Evolutionary conservation across 53 echinoderm and acorn worm genomes (phyloP).

Genomic region (Arbacia lixula): DNA sequence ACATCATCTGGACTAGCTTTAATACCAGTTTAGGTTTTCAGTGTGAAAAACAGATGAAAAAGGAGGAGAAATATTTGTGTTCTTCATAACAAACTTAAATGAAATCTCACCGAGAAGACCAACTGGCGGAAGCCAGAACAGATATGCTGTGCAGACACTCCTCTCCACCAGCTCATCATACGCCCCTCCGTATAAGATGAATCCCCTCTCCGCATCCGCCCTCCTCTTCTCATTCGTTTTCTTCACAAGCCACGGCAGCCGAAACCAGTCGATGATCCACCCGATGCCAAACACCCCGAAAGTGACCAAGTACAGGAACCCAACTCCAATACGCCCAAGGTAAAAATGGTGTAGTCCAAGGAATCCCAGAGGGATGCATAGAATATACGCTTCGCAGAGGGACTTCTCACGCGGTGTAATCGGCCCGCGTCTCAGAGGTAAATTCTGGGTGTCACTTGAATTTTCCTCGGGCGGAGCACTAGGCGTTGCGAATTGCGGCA

Average conservation of each 20-base stretch:
- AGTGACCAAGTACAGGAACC: constrained; percentile 36
- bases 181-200: background rate
- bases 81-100: too few relatives aligned
- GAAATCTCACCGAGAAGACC: background rate
- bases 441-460: too few relatives aligned
- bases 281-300: constrained; percentile 53
- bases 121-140: constrained; percentile 1
- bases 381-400: constrained; percentile 45
- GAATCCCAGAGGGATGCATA: constrained; percentile 36
- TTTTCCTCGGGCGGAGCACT: too few relatives aligned
- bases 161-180: background rate
- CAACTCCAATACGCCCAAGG: constrained; percentile 21
- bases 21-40: too few relatives aligned
- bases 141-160: background rate
- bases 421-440: background rate
- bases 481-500: too few relatives aligned
- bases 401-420: background rate
- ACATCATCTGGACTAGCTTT: too few relatives aligned
- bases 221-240: constrained; percentile 23
- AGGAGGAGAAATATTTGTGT: too few relatives aligned
- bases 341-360: constrained; percentile 63
- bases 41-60: too few relatives aligned
- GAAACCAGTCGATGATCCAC: constrained; percentile 57
- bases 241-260: constrained; percentile 52
- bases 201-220: constrained; percentile 1